Percentiles rank a stretch among this genome's conserved stretches.
These are phyloP conservation scores for Junonia oenone DNA, from an alignment of 2,888 invertebrate species.

Conservation along the genomic window DNA sequence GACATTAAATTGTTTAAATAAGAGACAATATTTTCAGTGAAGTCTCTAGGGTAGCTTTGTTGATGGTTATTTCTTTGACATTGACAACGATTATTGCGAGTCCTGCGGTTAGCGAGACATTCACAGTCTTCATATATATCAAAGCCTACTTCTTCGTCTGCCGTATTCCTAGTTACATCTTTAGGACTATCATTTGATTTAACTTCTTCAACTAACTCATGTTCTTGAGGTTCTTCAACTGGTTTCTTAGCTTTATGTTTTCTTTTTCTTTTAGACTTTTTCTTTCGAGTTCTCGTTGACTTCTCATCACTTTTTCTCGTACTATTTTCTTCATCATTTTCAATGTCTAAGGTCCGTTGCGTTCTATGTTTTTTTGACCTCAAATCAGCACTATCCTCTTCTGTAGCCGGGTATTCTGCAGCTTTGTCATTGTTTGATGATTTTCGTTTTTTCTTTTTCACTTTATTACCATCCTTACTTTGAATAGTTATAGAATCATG, in stretches of 20 bases:
- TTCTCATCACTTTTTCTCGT: background rate
- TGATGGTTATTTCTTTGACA: background rate
- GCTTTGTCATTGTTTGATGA: background rate
- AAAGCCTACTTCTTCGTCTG: no score
- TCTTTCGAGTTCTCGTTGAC: background rate
- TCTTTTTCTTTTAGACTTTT: background rate
- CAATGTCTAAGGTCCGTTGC: background rate
- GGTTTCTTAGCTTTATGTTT: conserved; percentile 6
- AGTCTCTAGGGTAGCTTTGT: conserved; percentile 2
- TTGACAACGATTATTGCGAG: no score
- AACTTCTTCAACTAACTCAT: no score
- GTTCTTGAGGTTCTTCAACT: no score
- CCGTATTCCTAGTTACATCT: no score
- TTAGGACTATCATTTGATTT: no score
- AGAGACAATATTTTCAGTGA: conserved; percentile 17
- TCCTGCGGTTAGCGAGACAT: no score
- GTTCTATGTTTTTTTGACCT: background rate
- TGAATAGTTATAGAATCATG: background rate
- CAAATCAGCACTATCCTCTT: background rate
- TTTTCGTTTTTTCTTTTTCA: background rate
- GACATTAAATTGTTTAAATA: conserved; percentile 22
- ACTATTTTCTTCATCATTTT: background rate
- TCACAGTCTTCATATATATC: no score
- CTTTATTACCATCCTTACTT: background rate
- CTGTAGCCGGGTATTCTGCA: background rate